These are phyloP conservation scores for Cyclopterus lumpus DNA, from an alignment of 2,797 vertebrate genomes.

Conservation along the genomic window DNA sequence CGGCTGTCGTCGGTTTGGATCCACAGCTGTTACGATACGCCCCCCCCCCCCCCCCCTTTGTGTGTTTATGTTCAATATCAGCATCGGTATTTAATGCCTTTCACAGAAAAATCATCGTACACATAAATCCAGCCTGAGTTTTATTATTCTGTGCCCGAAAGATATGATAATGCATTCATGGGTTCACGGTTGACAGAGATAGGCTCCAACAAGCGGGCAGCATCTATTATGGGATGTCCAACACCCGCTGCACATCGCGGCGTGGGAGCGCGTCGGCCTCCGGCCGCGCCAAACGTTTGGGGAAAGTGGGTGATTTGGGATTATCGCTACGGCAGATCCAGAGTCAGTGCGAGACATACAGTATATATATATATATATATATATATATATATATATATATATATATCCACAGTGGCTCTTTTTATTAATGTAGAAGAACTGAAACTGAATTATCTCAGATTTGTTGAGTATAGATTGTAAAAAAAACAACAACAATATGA, in stretches of 20 bases:
- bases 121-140: conserved; percentile 12
- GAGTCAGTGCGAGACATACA: too few relatives aligned
- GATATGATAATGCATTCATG: conserved; percentile 28
- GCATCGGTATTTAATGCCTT: neutral
- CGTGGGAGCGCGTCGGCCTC: neutral
- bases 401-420: too few relatives aligned
- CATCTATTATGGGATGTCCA: neutral
- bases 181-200: conserved; percentile 18
- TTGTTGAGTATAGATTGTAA: neutral
- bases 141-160: conserved; percentile 6
- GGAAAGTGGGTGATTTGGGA: neutral
- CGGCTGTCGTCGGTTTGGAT: neutral
- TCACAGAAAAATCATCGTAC: neutral
- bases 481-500: too few relatives aligned
- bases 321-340: neutral
- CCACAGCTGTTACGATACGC: neutral
- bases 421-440: too few relatives aligned
- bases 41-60: neutral
- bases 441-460: neutral
- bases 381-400: too few relatives aligned
- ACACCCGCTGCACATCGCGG: neutral
- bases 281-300: neutral
- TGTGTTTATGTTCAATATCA: neutral
- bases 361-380: too few relatives aligned
- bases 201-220: neutral